A percentile compares a stretch with the other conserved stretches of the same genome.
Evolutionary conservation across 2,797 vertebrate genomes (phyloP).

Genomic region (Peromyscus nudipes): DNA sequence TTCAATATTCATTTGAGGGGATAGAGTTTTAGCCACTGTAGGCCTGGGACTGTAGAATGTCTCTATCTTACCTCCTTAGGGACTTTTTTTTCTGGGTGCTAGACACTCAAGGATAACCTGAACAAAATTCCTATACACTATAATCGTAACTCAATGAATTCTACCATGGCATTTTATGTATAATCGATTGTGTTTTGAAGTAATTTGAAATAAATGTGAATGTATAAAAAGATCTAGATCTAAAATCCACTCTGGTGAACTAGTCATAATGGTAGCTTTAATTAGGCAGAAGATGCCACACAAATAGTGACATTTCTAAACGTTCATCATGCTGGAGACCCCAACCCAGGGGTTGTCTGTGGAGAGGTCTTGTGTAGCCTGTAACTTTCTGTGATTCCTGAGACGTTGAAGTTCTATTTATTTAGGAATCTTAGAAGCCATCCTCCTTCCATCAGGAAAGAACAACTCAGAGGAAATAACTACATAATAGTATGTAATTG

Average conservation of each 20-base stretch:
- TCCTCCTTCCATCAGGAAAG: not conserved
- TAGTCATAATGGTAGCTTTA: not conserved
- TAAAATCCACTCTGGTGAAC: not conserved
- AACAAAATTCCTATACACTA: not conserved
- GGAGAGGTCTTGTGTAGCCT: not conserved
- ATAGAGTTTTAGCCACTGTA: not conserved
- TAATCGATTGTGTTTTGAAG: not conserved
- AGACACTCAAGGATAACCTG: not conserved
- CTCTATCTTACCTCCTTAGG: accelerated
- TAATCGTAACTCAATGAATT: not conserved
- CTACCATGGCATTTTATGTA: not conserved
- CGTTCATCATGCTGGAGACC: too few species aligned
- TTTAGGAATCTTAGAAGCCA: not conserved
- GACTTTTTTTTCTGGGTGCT: not conserved
- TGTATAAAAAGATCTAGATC: not conserved
- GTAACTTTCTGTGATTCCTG: not conserved
- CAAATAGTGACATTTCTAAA: not conserved
- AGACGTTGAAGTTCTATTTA: not conserved
- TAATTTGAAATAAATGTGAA: not conserved
- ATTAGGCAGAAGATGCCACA: not conserved
- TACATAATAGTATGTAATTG: not conserved
- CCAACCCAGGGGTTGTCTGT: not conserved
- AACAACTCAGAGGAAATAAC: not conserved
- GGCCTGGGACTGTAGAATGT: not conserved
- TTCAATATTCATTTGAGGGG: not conserved